Evolutionary conservation across 2,888 invertebrate species (phyloP), one percentile per base, ranked within the genome.

Genomic region (Leucozona laternaria): DNA sequence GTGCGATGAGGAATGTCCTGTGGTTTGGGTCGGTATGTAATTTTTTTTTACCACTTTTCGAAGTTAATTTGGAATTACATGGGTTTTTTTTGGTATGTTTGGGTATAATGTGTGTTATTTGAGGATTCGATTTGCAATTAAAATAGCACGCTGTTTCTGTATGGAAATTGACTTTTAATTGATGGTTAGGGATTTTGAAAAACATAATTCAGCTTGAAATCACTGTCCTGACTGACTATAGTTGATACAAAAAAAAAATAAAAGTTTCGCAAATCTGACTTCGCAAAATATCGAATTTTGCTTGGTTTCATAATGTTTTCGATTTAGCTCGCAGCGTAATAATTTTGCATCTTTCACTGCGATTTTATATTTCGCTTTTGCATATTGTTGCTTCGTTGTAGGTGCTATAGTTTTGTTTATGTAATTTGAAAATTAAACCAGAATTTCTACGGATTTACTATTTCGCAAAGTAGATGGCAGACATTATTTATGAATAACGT

Each of bases 101-200:
- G 22, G n/a, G 2, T 53, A 20, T 48, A 60, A 43, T 71, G 37
- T 70, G 72, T 81, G 73, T 81, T 64, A 78, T 81, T 70, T 73
- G 13, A 4, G 20, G 17, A n/a, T 66, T 34, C 37, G 17, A 20
- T 62, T 50, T 50, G 43, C 15, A 64, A 28, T 66, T 68, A 43
- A 68, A 37, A 68, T 31, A 28, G 53, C 50, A 22, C 5, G 15
- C n/a, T 48, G 48, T 31, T 66, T 2, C 37, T 34, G 60, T 34
- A 43, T 34, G 68, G 13, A 78, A 75, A 86, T 86, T 78, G 78
- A 78, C 81, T 82, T 81, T 75, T 78, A 73, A 78, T 82, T 82
- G 50, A 40, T 48, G 60, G 77, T 70, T 45, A 34, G n/a, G 50
- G 62, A 53, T 64, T 62, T 75, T n/a, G 2, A 17, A 20, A 37